Evolutionary conservation across 1,140 invertebrate species (phyloP), one percentile per base, ranked within the genome.

Genomic region (Drosophila obscura): DNA sequence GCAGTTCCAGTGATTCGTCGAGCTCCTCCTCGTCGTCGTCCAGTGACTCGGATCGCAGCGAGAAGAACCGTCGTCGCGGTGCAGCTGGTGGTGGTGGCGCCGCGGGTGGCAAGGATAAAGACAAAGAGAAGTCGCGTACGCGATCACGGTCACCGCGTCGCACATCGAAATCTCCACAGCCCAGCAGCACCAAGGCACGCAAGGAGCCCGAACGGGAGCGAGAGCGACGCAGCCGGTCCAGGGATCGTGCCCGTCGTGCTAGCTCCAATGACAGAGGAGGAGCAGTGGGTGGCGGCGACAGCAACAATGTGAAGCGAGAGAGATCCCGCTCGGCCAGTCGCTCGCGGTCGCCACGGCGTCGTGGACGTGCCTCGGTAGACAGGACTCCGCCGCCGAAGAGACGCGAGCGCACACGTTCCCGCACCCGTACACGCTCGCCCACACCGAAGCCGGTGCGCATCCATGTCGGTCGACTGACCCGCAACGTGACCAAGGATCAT

Each of bases 401-500:
- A 2, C 63, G 76, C 2, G 88, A 89, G 16, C 83, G 55, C 93
- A 94, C 66, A 1, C 94, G 96, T 16, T 96, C 96, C 79, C 94
- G 96, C 92, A 94, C 61, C 2, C 95, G 96, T 11, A 96, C 96
- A 80, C 94, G 96, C 48, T 97, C 97, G 3, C 96, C 97, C 1
- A 96, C 96, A 39, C 97, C 97, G 2, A 94, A 96, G 49, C 96
- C 97, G 1, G 95, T 96, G 13, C 97, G 98, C 91, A 98, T 99
- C 82, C 97, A 99, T 91, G 96, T 99, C 72, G 97, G 97, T 1
- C 94, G 96, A 19, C 92, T 99, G 28, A 98, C 98, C 0, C 93
- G 97, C 26, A 99, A 99, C 92, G 96, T 99, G 0, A 97, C 95
- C 52, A 96, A 96, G 92, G 97, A 99, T 11, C 98, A 99, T 92